Conservation (phyloP, 1,140 invertebrate genomes). For the Zaprionus ornatus region DNA sequence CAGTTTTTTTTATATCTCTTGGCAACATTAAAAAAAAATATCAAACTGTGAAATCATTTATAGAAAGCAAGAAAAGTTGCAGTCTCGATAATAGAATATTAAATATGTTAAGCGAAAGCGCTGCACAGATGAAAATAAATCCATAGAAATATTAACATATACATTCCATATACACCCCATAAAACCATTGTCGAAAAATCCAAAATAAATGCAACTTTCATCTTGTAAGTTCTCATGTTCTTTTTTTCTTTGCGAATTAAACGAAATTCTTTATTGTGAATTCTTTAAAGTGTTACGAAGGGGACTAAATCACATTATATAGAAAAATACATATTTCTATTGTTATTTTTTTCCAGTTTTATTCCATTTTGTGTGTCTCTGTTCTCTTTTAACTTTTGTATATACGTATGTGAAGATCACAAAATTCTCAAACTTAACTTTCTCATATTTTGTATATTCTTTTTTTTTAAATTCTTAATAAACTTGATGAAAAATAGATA, state of each 20-base stretch:
- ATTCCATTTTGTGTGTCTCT: neutral
- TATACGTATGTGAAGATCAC: constrained; percentile 1
- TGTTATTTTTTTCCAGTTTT: constrained; percentile 13
- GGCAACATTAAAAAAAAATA: neutral
- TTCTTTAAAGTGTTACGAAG: constrained; percentile 3
- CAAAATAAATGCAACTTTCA: constrained; percentile 38
- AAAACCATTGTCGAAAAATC: constrained; percentile 6
- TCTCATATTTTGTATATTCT: constrained; percentile 24
- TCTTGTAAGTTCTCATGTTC: constrained; percentile 22
- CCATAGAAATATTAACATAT: neutral
- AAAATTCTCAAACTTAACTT: constrained; percentile 17
- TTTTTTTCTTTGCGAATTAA: constrained; percentile 32
- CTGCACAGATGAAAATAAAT: constrained; percentile 19
- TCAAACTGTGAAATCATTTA: constrained; percentile 7
- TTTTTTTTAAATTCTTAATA: neutral
- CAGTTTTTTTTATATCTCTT: neutral
- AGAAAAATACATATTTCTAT: constrained; percentile 26
- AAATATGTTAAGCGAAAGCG: constrained; percentile 36
- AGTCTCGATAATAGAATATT: constrained; percentile 18
- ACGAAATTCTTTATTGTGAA: constrained; percentile 54
- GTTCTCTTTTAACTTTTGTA: neutral
- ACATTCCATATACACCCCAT: neutral
- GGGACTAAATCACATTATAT: constrained; percentile 39
- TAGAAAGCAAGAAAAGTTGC: constrained; percentile 13
- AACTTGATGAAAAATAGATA: neutral